Conservation (phyloP, 2,113 vertebrate species). For the Forbesichthys papilliferus region DNA sequence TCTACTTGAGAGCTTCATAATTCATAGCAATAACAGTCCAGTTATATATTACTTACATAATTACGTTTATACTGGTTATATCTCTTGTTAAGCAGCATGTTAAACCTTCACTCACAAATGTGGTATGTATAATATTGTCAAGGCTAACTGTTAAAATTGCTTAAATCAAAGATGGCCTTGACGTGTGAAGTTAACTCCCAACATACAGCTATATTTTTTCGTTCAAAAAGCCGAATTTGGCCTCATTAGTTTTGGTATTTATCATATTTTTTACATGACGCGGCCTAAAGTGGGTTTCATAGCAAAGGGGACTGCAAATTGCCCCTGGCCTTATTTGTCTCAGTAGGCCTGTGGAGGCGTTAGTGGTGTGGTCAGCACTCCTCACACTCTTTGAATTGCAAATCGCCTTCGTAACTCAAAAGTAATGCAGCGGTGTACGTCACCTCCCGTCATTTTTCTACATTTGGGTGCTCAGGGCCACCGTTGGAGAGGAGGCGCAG, state of each 20-base stretch:
- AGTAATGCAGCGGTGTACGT: conserved; percentile 87
- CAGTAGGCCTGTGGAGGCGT: conserved; percentile 70
- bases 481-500: conserved; percentile 65
- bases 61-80: conserved; percentile 42
- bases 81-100: conserved; percentile 69
- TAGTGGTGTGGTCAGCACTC: conserved; percentile 88
- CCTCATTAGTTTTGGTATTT: conserved; percentile 75
- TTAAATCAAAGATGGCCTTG: conserved; percentile 62
- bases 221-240: conserved; percentile 64
- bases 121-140: conserved; percentile 55
- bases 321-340: conserved; percentile 77
- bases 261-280: conserved; percentile 78
- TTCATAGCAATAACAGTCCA: conserved; percentile 45
- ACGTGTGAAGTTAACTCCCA: conserved; percentile 53
- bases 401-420: conserved; percentile 92
- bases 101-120: conserved; percentile 62
- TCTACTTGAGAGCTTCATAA: neutral
- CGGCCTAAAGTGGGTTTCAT: conserved; percentile 70
- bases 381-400: conserved; percentile 93
- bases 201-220: conserved; percentile 53
- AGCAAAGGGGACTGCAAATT: conserved; percentile 71
- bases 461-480: conserved; percentile 77
- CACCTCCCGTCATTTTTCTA: conserved; percentile 80
- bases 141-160: conserved; percentile 58
- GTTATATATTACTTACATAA: conserved; percentile 34